Conservation (phyloP, 2,113 vertebrate genomes). For the Cryptoleucopteryx plumbea region DNA sequence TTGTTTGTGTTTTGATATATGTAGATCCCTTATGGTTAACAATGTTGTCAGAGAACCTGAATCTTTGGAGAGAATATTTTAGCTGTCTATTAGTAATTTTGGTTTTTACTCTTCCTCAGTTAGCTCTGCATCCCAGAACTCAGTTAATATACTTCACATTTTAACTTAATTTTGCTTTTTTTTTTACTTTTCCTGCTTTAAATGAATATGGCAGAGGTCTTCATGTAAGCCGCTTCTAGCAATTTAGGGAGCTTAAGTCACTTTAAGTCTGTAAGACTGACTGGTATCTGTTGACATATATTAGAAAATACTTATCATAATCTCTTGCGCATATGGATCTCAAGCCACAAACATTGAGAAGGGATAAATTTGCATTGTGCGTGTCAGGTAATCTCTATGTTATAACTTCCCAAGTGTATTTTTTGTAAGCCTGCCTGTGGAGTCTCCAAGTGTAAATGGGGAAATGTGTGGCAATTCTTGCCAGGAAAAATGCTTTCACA, state of each 20-base stretch:
- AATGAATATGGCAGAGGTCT: neutral
- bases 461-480: neutral
- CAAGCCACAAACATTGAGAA: neutral
- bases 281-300: neutral
- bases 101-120: neutral
- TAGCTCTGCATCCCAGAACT: neutral
- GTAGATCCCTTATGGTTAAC: neutral
- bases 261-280: neutral
- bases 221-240: neutral
- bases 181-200: neutral
- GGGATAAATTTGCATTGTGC: neutral
- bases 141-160: neutral
- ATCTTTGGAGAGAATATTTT: neutral
- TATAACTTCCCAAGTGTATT: neutral
- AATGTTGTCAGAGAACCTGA: neutral
- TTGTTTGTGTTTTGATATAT: neutral
- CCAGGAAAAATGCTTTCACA: constrained; percentile 42
- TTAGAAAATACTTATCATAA: neutral
- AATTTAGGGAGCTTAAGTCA: neutral
- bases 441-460: neutral
- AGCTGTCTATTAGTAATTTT: neutral
- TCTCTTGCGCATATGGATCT: neutral
- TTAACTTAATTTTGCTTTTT: neutral
- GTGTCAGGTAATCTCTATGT: neutral
- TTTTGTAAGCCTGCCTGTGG: neutral